Percentiles rank a stretch among this genome's conserved stretches.
Conservation (phyloP, 2,888 invertebrate genomes). For the Agonopterix heracliana region DNA sequence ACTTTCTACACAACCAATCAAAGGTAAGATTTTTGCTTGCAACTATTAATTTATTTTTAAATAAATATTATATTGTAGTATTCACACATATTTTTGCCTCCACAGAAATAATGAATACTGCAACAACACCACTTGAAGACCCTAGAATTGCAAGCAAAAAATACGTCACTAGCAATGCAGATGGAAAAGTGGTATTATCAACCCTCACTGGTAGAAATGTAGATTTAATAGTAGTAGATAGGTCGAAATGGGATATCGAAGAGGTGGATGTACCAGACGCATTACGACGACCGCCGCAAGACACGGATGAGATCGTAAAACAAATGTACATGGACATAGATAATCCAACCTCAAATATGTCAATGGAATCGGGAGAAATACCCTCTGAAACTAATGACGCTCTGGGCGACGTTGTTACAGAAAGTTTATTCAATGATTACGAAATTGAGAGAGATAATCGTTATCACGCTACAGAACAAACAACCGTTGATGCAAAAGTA, state of each 20-base stretch:
- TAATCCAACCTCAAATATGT: slow-evolving; percentile 26
- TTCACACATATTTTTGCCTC: slow-evolving; percentile 8
- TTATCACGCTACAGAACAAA: slow-evolving; percentile 6
- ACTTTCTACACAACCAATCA: slow-evolving; percentile 24
- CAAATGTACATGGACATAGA: slow-evolving; percentile 38
- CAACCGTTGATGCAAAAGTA: background rate
- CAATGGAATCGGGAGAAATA: slow-evolving; percentile 40
- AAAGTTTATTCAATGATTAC: slow-evolving; percentile 5
- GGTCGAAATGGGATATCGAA: slow-evolving; percentile 30
- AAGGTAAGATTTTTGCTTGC: slow-evolving; percentile 31
- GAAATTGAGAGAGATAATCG: slow-evolving; percentile 5
- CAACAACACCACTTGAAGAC: slow-evolving; percentile 41
- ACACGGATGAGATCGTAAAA: slow-evolving; percentile 24
- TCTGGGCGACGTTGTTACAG: slow-evolving; percentile 1
- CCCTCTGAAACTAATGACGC: slow-evolving; percentile 12
- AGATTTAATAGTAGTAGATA: slow-evolving; percentile 35
- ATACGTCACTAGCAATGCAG: slow-evolving; percentile 34
- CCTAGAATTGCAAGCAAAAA: slow-evolving; percentile 47
- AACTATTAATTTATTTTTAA: too few relatives aligned
- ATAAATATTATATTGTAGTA: too few relatives aligned
- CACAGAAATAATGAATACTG: slow-evolving; percentile 50
- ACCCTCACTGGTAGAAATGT: slow-evolving; percentile 34
- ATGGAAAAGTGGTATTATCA: slow-evolving; percentile 30
- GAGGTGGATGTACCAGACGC: slow-evolving; percentile 34
- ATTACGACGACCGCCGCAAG: slow-evolving; percentile 23